phyloP scores from a whole-genome alignment of 1,140 invertebrate genomes.

The Stegodyphus dumicola region DNA sequence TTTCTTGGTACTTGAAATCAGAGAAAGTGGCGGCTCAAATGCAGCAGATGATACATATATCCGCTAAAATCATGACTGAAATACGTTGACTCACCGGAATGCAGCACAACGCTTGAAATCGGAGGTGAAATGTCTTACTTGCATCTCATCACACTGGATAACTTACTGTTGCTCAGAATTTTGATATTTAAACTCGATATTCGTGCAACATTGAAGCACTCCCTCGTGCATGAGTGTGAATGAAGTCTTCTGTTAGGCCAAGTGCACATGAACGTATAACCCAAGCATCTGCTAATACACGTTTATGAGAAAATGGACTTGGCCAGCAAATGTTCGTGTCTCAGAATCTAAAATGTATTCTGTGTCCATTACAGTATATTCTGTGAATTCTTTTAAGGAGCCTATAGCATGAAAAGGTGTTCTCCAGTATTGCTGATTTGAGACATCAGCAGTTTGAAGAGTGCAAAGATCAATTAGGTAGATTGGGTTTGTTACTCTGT shows the following conservation, averaged over 20 bases:
- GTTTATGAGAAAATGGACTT: conserved; percentile 86
- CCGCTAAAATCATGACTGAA: too few relatives aligned
- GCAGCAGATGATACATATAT: too few relatives aligned
- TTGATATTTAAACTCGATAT: too few relatives aligned
- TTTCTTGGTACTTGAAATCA: too few relatives aligned
- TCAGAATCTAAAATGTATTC: conserved; percentile 85
- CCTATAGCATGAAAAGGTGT: conserved; percentile 87
- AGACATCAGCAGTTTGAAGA: conserved; percentile 90
- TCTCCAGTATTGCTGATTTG: conserved; percentile 84
- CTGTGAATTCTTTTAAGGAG: conserved; percentile 88
- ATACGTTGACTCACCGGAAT: too few relatives aligned
- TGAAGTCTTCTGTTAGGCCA: conserved; percentile 83
- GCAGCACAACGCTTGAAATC: too few relatives aligned
- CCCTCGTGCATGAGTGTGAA: conserved; percentile 90
- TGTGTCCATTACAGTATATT: conserved; percentile 96
- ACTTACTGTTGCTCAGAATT: too few relatives aligned
- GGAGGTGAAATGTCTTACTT: too few relatives aligned
- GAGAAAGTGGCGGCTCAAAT: too few relatives aligned
- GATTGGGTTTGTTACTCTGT: conserved; percentile 88
- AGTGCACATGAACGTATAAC: conserved; percentile 89
- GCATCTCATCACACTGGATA: too few relatives aligned
- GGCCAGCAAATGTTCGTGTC: conserved; percentile 80
- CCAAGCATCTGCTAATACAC: conserved; percentile 93
- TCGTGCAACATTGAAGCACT: too few relatives aligned
- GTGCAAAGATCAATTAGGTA: conserved; percentile 94